These are phyloP conservation scores for Penaeus monodon DNA, from an alignment of 2,888 invertebrate genomes.

Conservation along the genomic window DNA sequence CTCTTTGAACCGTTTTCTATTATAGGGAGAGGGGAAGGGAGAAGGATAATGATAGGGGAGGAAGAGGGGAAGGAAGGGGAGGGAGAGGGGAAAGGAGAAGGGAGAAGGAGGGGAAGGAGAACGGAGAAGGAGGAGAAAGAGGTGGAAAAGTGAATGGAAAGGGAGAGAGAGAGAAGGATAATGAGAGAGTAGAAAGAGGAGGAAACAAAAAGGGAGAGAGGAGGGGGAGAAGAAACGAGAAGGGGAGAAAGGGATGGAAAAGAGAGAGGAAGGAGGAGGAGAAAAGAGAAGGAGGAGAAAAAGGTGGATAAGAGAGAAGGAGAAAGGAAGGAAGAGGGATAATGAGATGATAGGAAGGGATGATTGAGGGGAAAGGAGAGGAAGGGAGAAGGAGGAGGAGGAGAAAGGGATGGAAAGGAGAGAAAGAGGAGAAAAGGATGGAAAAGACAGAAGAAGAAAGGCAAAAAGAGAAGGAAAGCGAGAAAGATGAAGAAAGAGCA, in stretches of 20 bases:
- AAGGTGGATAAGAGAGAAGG: neutral
- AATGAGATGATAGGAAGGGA: no score
- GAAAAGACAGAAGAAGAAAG: neutral
- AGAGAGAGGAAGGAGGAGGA: neutral
- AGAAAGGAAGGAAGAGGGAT: neutral
- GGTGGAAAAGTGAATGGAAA: neutral
- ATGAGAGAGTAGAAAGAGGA: neutral
- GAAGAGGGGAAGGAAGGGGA: neutral
- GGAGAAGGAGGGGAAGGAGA: neutral
- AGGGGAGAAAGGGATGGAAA: neutral
- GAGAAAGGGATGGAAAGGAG: neutral
- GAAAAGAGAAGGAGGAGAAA: neutral
- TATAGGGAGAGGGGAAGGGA: no score
- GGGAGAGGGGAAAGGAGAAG: neutral
- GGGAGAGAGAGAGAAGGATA: neutral
- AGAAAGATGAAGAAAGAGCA: neutral
- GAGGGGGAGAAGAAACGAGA: neutral
- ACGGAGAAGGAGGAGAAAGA: neutral
- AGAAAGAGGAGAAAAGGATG: neutral
- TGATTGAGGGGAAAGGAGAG: neutral
- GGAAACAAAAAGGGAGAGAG: neutral
- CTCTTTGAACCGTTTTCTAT: no score
- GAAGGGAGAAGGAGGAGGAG: neutral
- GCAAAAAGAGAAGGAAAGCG: neutral
- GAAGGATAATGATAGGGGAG: no score